Base-by-base conservation (phyloP, 2,797 vertebrate genomes). In the Limosa lapponica region DNA sequence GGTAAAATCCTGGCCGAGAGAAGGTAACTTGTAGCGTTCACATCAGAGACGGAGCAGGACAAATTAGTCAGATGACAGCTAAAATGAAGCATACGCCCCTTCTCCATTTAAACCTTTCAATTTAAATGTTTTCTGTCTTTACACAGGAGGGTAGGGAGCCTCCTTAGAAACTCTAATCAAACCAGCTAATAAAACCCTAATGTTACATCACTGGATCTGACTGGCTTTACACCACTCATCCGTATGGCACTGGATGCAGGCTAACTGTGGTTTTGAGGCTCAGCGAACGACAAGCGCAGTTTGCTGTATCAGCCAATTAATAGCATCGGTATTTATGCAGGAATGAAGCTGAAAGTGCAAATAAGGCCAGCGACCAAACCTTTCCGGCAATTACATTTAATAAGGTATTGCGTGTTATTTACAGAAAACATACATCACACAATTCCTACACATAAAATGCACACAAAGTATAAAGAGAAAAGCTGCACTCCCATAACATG, bases 401-500 rank as follows among this genome's bases (percentile, higher is more conserved):
- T 98, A 98, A 98, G 96, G 80, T 96, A 97, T 75, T 89, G 89
- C n/a, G 28, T 92, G 82, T 90, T 98, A 98, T 98, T 98, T 98
- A 98, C 98, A 98, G 95, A 92, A 97, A 97, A 97, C 96, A 94
- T 94, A 97, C 92, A 96, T 96, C 95, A 96, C 89, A 97, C 81
- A 97, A 95, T 95, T 97, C 95, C 96, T 96, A 96, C 97, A 96
- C 82, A 94, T 94, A 97, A 98, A 97, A 98, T 91, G 97, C 98
- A 98, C 95, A 98, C 81, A 87, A 96, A 97, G 64, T 95, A 74
- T 94, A 97, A 97, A 98, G 97, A 98, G 92, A 97, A 95, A 98
- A 97, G 96, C 95, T 97, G 95, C 95, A 95, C 96, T 97, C 88
- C 95, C 79, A 83, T 97, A 97, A 98, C 98, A 99, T 99, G 98